Base-by-base conservation (phyloP, 1,140 invertebrate species). In the Stenopsyche tienmushanensis region DNA sequence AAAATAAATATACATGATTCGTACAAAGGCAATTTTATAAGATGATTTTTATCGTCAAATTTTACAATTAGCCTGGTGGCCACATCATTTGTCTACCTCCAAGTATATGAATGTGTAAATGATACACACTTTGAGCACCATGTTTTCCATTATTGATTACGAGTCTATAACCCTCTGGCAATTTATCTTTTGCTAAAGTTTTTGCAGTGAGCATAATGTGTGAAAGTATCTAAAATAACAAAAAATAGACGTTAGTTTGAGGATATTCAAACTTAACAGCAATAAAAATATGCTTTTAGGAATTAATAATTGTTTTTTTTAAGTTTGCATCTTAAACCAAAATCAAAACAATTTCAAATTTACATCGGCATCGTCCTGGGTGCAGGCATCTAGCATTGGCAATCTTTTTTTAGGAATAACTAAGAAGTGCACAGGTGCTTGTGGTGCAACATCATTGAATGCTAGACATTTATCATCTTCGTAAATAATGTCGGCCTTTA, bases 51-150 rank as follows among this genome's bases (percentile, higher is more conserved):
- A n/a, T n/a, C n/a, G n/a, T n/a, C n/a, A n/a, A n/a, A n/a, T n/a
- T n/a, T n/a, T n/a, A n/a, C n/a, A n/a, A 34, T 83, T 88, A 93
- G 15, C 90, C 90, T 2, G 91, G 91, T 3, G 91, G 91, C 91
- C 91, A 93, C 10, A 74, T 76, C 83, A 94, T 80, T 79, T 94
- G 92, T 49, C 90, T 74, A 1, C 91, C 91, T n/a, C 91, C 92
- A 3, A 91, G 67, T 34, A 91, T 84, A 72, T 91, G 90, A 9
- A 91, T 71, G 73, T 91, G 90, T 1, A 91, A 75, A 75, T 90
- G 89, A 75, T 87, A 90, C 10, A 91, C 88, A 9, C 83, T 86
- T 71, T 91, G 90, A 55, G 84, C 84, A 1, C 88, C 90, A 54
- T 90, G 77, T 5, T 77, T 74, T 3, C 89, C 89, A 73, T 90